Evolutionary conservation across 2,113 vertebrate species (phyloP).

Genomic region (Eurypyga helias): DNA sequence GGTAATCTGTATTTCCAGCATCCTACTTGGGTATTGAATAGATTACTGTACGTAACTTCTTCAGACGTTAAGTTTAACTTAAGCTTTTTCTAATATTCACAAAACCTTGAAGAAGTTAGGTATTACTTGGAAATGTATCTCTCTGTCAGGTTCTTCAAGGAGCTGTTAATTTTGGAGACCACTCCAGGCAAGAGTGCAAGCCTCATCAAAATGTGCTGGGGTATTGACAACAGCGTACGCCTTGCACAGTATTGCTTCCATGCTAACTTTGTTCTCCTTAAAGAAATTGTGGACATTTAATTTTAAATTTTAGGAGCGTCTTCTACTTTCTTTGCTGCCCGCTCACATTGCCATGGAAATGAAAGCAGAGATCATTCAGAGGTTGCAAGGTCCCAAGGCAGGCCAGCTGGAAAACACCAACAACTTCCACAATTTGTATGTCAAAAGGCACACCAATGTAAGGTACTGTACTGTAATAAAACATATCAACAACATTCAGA

Average conservation of each 20-base stretch:
- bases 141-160: not conserved
- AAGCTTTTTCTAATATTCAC: not conserved
- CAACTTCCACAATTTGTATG: conserved; percentile 98
- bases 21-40: not conserved
- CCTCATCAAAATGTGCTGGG: not conserved
- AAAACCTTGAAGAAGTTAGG: not conserved
- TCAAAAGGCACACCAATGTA: conserved; percentile 96
- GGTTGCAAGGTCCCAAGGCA: conserved; percentile 93
- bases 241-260: not conserved
- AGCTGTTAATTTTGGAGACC: not conserved
- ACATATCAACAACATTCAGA: not conserved
- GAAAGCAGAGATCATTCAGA: conserved; percentile 98
- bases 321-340: conserved; percentile 92
- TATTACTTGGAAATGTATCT: not conserved
- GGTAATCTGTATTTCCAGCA: not conserved
- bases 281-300: not conserved
- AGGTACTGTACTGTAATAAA: conserved; percentile 74
- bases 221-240: rapidly evolving
- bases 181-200: not conserved
- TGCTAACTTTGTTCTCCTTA: not conserved
- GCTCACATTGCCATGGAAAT: conserved; percentile 98
- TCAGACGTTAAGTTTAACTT: not conserved
- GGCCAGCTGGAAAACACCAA: conserved; percentile 97
- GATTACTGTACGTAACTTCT: not conserved
- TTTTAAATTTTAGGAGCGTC: conserved; percentile 85